Conservation (phyloP, 2,797 vertebrate genomes). For the Nyctalus aviator region DNA sequence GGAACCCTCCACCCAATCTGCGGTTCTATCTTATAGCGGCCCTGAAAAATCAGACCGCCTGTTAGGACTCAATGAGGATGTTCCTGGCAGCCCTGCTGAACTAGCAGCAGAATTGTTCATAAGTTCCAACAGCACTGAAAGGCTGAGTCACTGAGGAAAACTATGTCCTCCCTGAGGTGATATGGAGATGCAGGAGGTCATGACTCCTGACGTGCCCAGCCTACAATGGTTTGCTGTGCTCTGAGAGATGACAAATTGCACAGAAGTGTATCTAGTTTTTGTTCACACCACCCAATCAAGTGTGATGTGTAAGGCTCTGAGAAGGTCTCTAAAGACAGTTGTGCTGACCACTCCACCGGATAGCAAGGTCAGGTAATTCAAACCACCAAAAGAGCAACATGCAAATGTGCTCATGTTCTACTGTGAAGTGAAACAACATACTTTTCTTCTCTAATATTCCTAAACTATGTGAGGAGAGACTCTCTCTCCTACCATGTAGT, state of each 20-base stretch:
- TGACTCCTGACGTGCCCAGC: not conserved
- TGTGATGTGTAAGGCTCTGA: not conserved
- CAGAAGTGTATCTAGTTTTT: not conserved
- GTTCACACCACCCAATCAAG: not conserved
- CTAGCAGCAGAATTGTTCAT: not conserved
- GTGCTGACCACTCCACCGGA: not conserved
- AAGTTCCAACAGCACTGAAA: not conserved
- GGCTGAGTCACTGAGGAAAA: not conserved
- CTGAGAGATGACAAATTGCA: not conserved
- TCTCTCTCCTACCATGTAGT: not conserved
- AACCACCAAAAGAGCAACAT: not conserved
- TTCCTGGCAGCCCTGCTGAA: not conserved
- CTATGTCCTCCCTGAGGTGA: not conserved
- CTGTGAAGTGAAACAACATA: not conserved
- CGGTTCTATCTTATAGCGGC: not conserved
- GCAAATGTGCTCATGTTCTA: not conserved
- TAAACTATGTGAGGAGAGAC: too few species aligned
- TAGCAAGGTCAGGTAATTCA: not conserved
- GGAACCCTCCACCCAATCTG: not conserved
- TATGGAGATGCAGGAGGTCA: not conserved
- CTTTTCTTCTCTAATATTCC: not conserved
- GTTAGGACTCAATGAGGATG: not conserved
- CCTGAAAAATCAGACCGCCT: not conserved
- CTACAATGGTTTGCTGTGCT: not conserved
- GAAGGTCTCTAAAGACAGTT: not conserved